Evolutionary conservation across 2,113 vertebrate genomes (phyloP).

Genomic region (Aptenodytes patagonicus): DNA sequence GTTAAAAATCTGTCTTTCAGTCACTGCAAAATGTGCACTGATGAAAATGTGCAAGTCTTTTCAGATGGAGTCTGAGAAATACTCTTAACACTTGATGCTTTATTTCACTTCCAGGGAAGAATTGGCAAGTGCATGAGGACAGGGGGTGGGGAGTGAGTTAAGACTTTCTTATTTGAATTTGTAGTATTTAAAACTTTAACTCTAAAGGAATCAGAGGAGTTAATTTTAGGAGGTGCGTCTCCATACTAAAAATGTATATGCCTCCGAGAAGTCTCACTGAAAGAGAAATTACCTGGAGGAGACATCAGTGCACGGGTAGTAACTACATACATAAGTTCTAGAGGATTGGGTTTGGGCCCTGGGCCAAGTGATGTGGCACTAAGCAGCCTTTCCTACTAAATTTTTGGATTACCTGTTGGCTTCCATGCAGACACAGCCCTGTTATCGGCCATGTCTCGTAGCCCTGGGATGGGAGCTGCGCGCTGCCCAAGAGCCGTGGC

Average conservation of each 20-base stretch:
- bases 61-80: background rate
- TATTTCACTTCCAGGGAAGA: background rate
- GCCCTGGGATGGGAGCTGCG: background rate
- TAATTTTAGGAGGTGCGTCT: background rate
- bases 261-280: background rate
- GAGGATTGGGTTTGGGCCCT: background rate
- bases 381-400: background rate
- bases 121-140: background rate
- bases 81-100: background rate
- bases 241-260: background rate
- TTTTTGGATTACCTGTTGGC: background rate
- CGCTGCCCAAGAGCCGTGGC: rapidly evolving
- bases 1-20: background rate
- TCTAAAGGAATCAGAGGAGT: background rate
- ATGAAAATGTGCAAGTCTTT: background rate
- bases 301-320: too few species aligned
- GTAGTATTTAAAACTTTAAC: background rate
- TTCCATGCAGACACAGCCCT: background rate
- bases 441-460: rapidly evolving
- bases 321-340: rapidly evolving
- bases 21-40: background rate
- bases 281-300: background rate
- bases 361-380: background rate
- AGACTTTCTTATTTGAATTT: background rate
- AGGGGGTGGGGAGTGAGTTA: background rate